phyloP scores from a whole-genome alignment of 2,113 vertebrate species.

The Oryzias woworae region DNA sequence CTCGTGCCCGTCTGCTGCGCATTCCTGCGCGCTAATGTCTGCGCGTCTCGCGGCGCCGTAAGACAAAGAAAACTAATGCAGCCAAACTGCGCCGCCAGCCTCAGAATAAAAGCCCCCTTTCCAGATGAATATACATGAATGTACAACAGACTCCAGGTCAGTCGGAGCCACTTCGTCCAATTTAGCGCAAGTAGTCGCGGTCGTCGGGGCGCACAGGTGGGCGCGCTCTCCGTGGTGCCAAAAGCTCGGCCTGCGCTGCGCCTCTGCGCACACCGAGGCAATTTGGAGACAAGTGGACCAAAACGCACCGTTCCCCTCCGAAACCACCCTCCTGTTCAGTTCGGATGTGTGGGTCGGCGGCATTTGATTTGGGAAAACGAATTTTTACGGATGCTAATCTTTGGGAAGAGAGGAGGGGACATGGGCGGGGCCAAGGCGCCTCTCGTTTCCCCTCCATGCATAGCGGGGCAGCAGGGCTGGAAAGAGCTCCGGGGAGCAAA shows the following conservation, averaged over 20 bases:
- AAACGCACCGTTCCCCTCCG: conserved; percentile 17
- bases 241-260: conserved; percentile 31
- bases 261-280: neutral
- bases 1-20: conserved; percentile 55
- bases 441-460: conserved; percentile 74
- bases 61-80: conserved; percentile 56
- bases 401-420: conserved; percentile 80
- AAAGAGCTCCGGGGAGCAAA: conserved; percentile 79
- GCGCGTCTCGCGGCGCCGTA: conserved; percentile 40
- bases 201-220: conserved; percentile 70
- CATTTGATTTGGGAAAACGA: conserved; percentile 58
- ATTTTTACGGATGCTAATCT: conserved; percentile 73
- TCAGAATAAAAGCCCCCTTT: conserved; percentile 15
- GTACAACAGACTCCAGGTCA: neutral
- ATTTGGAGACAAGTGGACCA: conserved; percentile 27
- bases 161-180: conserved; percentile 33
- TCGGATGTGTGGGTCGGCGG: conserved; percentile 30
- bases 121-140: neutral
- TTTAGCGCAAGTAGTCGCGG: conserved; percentile 52
- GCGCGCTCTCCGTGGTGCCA: conserved; percentile 67
- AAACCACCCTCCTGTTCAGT: conserved; percentile 5
- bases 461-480: conserved; percentile 79
- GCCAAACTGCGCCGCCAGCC: conserved; percentile 10
- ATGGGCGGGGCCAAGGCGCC: conserved; percentile 81
- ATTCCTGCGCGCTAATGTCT: conserved; percentile 60